Conservation (phyloP, 2,113 vertebrate species). For the Paradoxurus hermaphroditus region DNA sequence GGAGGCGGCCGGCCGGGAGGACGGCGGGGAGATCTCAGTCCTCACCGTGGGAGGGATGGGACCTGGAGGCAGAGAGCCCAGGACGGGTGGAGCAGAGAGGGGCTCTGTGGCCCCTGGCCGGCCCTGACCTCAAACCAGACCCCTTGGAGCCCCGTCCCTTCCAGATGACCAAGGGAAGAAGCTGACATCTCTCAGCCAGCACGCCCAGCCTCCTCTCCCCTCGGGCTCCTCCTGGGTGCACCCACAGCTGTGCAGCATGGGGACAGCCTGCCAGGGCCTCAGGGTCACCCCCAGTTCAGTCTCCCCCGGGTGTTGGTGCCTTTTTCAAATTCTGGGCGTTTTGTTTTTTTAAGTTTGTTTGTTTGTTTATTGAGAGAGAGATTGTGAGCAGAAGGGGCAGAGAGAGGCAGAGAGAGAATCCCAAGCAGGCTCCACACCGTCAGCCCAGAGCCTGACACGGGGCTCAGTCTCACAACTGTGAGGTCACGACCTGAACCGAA, state of each 20-base stretch:
- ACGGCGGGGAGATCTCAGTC: constrained; percentile 94
- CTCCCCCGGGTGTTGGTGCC: rapidly evolving
- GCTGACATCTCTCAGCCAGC: too few species aligned
- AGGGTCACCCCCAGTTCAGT: not conserved
- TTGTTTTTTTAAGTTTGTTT: too few species aligned
- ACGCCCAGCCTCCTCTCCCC: not conserved
- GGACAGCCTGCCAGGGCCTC: not conserved
- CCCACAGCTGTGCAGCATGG: not conserved
- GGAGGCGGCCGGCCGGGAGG: constrained; percentile 89
- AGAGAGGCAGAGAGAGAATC: too few species aligned
- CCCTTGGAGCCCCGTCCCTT: rapidly evolving
- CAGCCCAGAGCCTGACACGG: too few species aligned
- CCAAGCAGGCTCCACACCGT: too few species aligned
- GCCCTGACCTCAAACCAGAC: not conserved
- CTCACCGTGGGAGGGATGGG: too few species aligned
- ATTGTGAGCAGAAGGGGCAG: too few species aligned
- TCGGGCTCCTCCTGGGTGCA: not conserved
- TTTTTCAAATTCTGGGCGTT: too few species aligned
- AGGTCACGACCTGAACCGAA: too few species aligned
- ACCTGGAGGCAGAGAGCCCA: not conserved
- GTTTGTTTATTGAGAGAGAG: too few species aligned
- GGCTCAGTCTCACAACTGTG: too few species aligned
- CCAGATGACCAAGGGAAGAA: not conserved
- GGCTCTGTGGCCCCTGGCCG: rapidly evolving
- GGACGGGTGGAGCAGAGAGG: rapidly evolving